Evolutionary conservation across 2,113 vertebrate genomes (phyloP).

Genomic region (Gymnobelideus leadbeateri): DNA sequence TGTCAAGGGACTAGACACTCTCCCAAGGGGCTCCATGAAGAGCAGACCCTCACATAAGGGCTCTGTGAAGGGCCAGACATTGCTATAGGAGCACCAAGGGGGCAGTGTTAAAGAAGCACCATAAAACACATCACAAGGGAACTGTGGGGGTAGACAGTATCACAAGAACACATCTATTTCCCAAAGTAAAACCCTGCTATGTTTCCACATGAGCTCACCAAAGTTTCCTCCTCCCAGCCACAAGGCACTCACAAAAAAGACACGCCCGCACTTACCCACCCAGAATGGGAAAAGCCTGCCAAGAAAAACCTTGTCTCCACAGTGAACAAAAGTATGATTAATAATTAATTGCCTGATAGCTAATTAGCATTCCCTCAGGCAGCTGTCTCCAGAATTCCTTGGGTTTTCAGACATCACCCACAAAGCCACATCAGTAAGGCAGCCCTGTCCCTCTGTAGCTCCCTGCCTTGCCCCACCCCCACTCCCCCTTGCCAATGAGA

Average conservation of each 20-base stretch:
- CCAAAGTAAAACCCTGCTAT: not conserved
- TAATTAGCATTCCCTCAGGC: constrained; percentile 84
- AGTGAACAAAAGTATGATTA: constrained; percentile 83
- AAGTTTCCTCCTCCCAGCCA: not conserved
- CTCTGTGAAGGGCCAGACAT: not conserved
- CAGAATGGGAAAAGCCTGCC: constrained; percentile 74
- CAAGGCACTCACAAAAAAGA: not conserved
- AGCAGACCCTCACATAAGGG: no score
- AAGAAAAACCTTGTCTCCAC: constrained; percentile 81
- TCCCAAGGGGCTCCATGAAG: not conserved
- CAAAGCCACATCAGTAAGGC: not conserved
- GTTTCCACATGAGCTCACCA: not conserved
- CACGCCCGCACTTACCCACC: constrained; percentile 4
- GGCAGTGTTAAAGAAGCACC: not conserved
- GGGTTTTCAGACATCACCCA: constrained; percentile 63
- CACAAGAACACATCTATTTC: not conserved
- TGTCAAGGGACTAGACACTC: no score
- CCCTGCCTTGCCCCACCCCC: not conserved
- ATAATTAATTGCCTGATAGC: constrained; percentile 84
- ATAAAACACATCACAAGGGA: not conserved
- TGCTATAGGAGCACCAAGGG: not conserved
- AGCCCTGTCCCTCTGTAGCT: not conserved
- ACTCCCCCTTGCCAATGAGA: not conserved
- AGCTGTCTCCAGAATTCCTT: constrained; percentile 78
- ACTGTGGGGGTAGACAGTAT: not conserved